Evolutionary conservation across 2,113 vertebrate species (phyloP), one percentile per base, ranked within the genome.

Genomic region (Heptranchias perlo): DNA sequence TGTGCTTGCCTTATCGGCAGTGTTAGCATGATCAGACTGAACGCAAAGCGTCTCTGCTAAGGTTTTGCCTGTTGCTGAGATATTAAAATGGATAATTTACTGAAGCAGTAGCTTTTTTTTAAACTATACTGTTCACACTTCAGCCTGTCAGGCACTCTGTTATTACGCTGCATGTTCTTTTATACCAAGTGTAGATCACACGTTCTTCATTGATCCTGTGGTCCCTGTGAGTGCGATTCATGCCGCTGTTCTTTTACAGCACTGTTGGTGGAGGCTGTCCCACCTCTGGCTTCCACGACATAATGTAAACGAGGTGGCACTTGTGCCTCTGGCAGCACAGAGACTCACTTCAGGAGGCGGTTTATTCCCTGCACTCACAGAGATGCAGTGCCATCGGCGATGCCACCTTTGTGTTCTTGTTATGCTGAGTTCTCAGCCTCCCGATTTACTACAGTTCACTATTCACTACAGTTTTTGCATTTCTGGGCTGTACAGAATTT

Each of bases 71-170:
- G 31, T 28, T n/a, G 54, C 28, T 4, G n/a, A n/a, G 87, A 58
- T 92, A n/a, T 61, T 92, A 61, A n/a, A n/a, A n/a, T 93, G 58
- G 2, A 62, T 93, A 62, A 44, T 93, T 93, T 61, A 93, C 89
- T 39, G 35, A 62, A 44, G n/a, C 44, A 21, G 44, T 82, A n/a
- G 14, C 16, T 39, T 78, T 78, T 39, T 82, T 52, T 87, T 87
- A 8, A 87, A 87, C 84, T 62, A 58, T 62, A 58, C 35, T 93
- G 54, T 93, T 93, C 89, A 64, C 89, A 93, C 16, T 93, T n/a
- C 89, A 93, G 89, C 18, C 54, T 93, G 58, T 25, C 58, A 93
- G 18, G 58, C n/a, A 62, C 61, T 91, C 52, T 91, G 87, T 91
- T 91, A 91, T 58, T 35, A 28, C 31, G 1, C 89, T 10, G 89